Conservation (phyloP, 2,113 vertebrate genomes). For the Poecilia latipinna region DNA sequence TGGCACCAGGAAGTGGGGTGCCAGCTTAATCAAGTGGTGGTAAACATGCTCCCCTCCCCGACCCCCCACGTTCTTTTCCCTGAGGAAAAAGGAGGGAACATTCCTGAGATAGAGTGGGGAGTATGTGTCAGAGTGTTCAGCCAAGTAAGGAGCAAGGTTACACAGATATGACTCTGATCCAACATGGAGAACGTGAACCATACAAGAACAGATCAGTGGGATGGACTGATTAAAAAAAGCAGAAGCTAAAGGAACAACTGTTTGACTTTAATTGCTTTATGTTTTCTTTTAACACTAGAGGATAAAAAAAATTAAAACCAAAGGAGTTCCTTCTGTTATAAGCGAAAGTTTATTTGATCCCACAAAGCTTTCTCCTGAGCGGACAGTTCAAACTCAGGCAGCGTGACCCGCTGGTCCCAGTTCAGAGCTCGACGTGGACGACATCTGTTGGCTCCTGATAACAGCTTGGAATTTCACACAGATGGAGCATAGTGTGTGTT, state of each 20-base stretch:
- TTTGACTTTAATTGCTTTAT: background rate
- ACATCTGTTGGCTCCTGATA: conserved; percentile 57
- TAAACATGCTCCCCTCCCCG: conserved; percentile 45
- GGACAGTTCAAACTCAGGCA: conserved; percentile 13
- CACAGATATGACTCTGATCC: background rate
- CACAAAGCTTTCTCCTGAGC: conserved; percentile 17
- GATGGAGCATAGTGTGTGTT: conserved; percentile 34
- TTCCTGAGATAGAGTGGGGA: conserved; percentile 56
- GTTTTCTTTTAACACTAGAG: conserved; percentile 13
- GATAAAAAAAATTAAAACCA: conserved; percentile 1
- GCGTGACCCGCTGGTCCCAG: conserved; percentile 17
- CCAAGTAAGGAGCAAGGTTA: conserved; percentile 21
- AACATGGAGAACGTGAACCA: background rate
- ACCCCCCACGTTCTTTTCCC: conserved; percentile 8
- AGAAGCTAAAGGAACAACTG: background rate
- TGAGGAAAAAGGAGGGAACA: conserved; percentile 60
- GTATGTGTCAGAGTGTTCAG: conserved; percentile 11
- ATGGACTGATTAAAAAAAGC: background rate
- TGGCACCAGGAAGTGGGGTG: conserved; percentile 69
- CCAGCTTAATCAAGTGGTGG: conserved; percentile 61
- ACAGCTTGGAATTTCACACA: conserved; percentile 49
- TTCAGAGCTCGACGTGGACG: conserved; percentile 13
- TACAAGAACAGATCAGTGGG: background rate
- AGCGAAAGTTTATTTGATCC: conserved; percentile 10
- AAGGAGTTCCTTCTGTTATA: conserved; percentile 1